Evolutionary conservation across 2,797 vertebrate species (phyloP).

Genomic region (Chrosomus eos): DNA sequence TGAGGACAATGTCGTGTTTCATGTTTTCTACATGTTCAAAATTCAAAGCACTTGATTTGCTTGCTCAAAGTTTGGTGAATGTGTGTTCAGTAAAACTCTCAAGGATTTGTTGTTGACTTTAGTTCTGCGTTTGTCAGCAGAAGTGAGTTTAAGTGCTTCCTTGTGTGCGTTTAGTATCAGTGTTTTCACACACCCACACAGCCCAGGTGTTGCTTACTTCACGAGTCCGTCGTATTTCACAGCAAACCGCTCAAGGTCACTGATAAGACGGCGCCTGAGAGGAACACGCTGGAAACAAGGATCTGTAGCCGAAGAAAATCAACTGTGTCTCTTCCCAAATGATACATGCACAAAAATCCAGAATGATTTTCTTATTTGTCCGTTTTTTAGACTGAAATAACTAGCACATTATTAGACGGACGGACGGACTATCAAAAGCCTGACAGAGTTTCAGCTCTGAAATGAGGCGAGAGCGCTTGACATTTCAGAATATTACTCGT

Average conservation of each 20-base stretch:
- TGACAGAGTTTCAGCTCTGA: background rate
- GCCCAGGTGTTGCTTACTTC: conserved; percentile 39
- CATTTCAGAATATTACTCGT: conserved; percentile 45
- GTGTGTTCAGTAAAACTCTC: background rate
- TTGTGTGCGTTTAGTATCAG: conserved; percentile 23
- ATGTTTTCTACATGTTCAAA: background rate
- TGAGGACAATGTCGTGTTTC: background rate
- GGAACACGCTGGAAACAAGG: background rate
- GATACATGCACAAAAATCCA: conserved; percentile 44
- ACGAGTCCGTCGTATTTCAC: background rate
- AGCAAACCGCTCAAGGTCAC: conserved; percentile 31
- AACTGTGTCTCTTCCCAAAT: background rate
- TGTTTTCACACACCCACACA: conserved; percentile 48
- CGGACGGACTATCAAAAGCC: background rate
- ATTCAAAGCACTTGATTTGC: background rate
- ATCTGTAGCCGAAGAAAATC: background rate
- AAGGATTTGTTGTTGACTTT: background rate
- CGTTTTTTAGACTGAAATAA: conserved; percentile 28
- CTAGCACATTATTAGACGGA: too few relatives aligned
- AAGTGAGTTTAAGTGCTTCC: conserved; percentile 9
- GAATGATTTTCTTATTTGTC: conserved; percentile 62
- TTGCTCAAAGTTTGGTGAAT: background rate
- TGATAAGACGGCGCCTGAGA: conserved; percentile 7
- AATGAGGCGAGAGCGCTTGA: conserved; percentile 8
- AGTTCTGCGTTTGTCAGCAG: background rate